Percentiles rank a stretch among this genome's conserved stretches.
Conservation (phyloP, 92 coral and sea anemone species). For the Epizoanthus scotinus region DNA sequence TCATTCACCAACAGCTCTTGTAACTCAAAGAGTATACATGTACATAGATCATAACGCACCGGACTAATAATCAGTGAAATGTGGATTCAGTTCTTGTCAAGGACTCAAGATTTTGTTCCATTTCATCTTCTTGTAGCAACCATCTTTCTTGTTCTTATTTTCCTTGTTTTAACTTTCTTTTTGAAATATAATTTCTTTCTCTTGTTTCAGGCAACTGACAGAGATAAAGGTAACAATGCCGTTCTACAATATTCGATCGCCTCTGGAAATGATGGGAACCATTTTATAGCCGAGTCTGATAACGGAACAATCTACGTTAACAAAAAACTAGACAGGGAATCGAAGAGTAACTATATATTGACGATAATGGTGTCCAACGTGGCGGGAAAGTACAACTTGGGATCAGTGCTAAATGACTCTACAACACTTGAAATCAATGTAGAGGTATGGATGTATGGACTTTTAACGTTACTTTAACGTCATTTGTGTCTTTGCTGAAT, state of each 20-base stretch:
- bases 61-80: too few species aligned
- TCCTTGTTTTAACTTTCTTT: background rate
- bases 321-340: conserved; percentile 36
- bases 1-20: too few species aligned
- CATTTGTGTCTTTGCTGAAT: too few species aligned
- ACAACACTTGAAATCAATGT: conserved; percentile 27
- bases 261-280: conserved; percentile 40
- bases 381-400: conserved; percentile 7
- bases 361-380: conserved; percentile 5
- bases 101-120: too few species aligned
- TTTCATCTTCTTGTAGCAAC: too few species aligned
- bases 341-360: conserved; percentile 19
- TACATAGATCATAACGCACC: too few species aligned
- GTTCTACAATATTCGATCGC: conserved; percentile 48
- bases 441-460: background rate
- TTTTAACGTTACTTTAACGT: background rate
- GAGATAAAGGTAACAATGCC: conserved; percentile 66
- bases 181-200: background rate
- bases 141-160: too few species aligned
- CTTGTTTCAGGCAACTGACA: conserved; percentile 69
- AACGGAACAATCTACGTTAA: conserved; percentile 49
- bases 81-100: too few species aligned
- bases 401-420: conserved; percentile 1
- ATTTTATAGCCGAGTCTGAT: conserved; percentile 45
- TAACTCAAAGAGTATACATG: too few species aligned